Evolutionary conservation across 1,140 invertebrate genomes (phyloP).

Genomic region (Aphaenogaster floridana): DNA sequence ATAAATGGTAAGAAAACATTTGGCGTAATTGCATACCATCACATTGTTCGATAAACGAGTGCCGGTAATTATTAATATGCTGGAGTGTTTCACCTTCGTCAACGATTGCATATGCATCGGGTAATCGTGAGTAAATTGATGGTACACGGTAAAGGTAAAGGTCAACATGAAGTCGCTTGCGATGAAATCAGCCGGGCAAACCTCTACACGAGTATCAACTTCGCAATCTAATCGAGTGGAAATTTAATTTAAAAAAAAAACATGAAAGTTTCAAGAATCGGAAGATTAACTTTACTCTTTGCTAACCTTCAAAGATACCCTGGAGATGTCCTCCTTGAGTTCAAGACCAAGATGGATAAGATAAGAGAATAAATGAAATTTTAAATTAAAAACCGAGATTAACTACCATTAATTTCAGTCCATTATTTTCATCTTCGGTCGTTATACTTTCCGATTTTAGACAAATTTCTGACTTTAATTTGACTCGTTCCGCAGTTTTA

Average conservation of each 20-base stretch:
- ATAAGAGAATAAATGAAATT: slow-evolving; percentile 43
- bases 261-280: slow-evolving; percentile 40
- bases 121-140: slow-evolving; percentile 33
- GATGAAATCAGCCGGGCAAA: slow-evolving; percentile 8
- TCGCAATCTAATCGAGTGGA: slow-evolving; percentile 29
- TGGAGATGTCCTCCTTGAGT: slow-evolving; percentile 12
- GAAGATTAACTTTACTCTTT: slow-evolving; percentile 50
- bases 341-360: slow-evolving; percentile 21
- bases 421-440: slow-evolving; percentile 21
- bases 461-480: slow-evolving; percentile 11
- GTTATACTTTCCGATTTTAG: background rate
- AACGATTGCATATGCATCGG: slow-evolving; percentile 8
- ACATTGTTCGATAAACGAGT: slow-evolving; percentile 13
- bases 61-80: slow-evolving; percentile 27
- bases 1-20: slow-evolving; percentile 21
- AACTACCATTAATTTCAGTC: slow-evolving; percentile 30
- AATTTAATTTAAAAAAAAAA: slow-evolving; percentile 22
- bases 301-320: background rate
- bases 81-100: slow-evolving; percentile 9
- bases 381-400: slow-evolving; percentile 42
- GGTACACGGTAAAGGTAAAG: slow-evolving; percentile 32
- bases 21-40: background rate
- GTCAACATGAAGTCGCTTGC: slow-evolving; percentile 26
- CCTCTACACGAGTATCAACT: slow-evolving; percentile 5
- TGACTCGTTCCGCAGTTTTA: background rate